Conservation (phyloP, 2,888 invertebrate species). For the Lapara coniferarum region DNA sequence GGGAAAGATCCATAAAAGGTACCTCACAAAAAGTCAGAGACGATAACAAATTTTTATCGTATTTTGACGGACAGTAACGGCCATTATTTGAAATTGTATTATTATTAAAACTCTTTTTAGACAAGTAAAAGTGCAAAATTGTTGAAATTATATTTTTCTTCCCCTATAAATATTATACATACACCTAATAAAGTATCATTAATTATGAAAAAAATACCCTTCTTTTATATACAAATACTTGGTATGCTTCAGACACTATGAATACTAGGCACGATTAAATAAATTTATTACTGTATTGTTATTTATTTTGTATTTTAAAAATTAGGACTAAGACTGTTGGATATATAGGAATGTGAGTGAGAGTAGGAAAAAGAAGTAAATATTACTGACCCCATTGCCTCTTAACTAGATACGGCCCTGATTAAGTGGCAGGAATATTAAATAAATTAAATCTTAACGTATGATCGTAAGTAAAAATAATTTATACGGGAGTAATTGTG, state of each 20-base stretch:
- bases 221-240: not conserved
- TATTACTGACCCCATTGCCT: not conserved
- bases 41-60: too few relatives aligned
- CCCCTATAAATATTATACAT: too few relatives aligned
- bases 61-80: too few relatives aligned
- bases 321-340: not conserved
- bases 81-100: too few relatives aligned
- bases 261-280: not conserved
- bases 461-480: slow-evolving; percentile 6
- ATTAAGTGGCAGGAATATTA: not conserved
- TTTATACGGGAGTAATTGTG: slow-evolving; percentile 12
- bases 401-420: not conserved
- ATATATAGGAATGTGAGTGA: slow-evolving; percentile 1
- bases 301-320: slow-evolving; percentile 14
- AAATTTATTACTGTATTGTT: slow-evolving; percentile 1
- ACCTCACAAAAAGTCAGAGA: too few relatives aligned
- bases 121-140: too few relatives aligned
- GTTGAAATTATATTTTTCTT: too few relatives aligned
- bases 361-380: not conserved
- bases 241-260: not conserved
- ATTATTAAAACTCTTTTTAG: too few relatives aligned
- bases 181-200: not conserved
- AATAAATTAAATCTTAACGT: not conserved
- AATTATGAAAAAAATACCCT: not conserved
- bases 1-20: too few relatives aligned